These are phyloP conservation scores for Himalopsyche tibetana DNA, from an alignment of 2,888 invertebrate genomes.

Conservation along the genomic window DNA sequence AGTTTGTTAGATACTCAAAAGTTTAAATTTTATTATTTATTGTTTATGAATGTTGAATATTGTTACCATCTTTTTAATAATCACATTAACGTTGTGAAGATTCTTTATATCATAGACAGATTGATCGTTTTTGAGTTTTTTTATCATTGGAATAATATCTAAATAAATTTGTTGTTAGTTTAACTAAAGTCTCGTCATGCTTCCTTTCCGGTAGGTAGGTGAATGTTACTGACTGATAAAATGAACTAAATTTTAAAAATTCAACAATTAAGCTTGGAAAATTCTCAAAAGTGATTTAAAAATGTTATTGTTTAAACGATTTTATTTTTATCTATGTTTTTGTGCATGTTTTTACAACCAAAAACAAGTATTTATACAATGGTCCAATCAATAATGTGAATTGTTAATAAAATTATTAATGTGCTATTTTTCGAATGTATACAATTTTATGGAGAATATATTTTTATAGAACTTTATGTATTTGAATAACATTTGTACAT, in stretches of 20 bases:
- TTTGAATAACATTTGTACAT: constrained; percentile 25
- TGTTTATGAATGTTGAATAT: constrained; percentile 31
- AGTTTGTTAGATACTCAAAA: constrained; percentile 19
- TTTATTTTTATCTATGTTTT: neutral
- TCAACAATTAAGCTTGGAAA: neutral
- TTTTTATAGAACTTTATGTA: constrained; percentile 40
- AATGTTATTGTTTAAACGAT: neutral
- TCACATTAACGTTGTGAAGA: neutral
- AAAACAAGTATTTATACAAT: constrained; percentile 37
- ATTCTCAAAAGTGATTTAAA: constrained; percentile 3
- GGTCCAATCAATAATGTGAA: constrained; percentile 38
- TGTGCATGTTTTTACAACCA: neutral
- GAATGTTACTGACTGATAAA: no score
- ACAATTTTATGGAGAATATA: constrained; percentile 35
- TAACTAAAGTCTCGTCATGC: no score
- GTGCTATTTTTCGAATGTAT: constrained; percentile 38
- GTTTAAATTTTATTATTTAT: constrained; percentile 14
- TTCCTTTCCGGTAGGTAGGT: no score
- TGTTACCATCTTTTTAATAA: constrained; percentile 10
- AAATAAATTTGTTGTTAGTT: no score
- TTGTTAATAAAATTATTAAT: constrained; percentile 7
- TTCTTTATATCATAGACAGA: neutral
- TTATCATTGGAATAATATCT: no score
- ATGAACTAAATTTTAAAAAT: no score
- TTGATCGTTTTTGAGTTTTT: no score